Evolutionary conservation across 2,797 vertebrate species (phyloP).

Genomic region (Natrix natrix): DNA sequence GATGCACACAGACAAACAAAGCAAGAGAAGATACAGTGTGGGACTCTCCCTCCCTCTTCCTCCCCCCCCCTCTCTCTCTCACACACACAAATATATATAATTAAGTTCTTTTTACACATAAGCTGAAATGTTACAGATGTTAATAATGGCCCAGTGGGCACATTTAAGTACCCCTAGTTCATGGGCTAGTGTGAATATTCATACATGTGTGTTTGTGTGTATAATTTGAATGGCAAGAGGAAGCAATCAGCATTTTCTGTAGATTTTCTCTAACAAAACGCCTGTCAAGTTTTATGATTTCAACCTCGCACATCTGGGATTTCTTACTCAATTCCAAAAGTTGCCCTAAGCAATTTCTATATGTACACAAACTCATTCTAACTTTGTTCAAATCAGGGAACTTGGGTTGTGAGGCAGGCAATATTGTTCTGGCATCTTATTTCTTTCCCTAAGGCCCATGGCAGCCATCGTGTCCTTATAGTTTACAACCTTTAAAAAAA

Average conservation of each 20-base stretch:
- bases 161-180: not conserved
- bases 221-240: constrained; percentile 23
- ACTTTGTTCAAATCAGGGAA: constrained; percentile 11
- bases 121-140: not conserved
- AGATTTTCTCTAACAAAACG: constrained; percentile 11
- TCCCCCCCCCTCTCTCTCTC: no score
- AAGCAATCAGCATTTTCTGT: constrained; percentile 30
- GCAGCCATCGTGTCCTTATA: not conserved
- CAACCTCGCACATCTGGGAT: constrained; percentile 15
- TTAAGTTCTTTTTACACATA: not conserved
- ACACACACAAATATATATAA: not conserved
- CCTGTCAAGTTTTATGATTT: constrained; percentile 14
- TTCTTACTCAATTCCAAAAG: constrained; percentile 39
- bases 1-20: not conserved
- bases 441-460: not conserved
- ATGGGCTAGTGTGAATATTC: not conserved
- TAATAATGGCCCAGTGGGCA: not conserved
- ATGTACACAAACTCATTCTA: not conserved
- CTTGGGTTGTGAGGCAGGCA: constrained; percentile 3
- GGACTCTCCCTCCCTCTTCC: no score
- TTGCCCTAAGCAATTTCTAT: constrained; percentile 27
- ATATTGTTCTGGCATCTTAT: not conserved
- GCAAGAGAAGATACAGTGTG: not conserved
- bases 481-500: not conserved
- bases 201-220: not conserved